A percentile compares a stretch with the other conserved stretches of the same genome.
Evolutionary conservation across 2,888 invertebrate species (phyloP).

Genomic region (Pristionchus maxplancki): DNA sequence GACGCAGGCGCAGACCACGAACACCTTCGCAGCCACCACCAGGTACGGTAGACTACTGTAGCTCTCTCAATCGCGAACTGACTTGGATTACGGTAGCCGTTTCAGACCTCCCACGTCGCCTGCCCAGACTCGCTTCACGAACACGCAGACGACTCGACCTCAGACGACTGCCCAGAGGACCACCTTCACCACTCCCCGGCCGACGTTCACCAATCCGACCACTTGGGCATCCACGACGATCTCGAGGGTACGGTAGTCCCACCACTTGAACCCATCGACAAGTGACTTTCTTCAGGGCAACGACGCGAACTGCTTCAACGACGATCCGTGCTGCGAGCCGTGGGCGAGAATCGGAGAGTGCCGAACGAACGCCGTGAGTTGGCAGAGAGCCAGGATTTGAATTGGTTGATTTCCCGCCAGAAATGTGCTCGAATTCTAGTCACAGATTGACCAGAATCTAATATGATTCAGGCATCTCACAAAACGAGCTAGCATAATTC

Average conservation of each 20-base stretch:
- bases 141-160: background rate
- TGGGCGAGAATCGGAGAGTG: conserved; percentile 72
- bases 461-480: no score
- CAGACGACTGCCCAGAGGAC: background rate
- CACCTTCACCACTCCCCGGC: conserved; percentile 15
- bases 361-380: conserved; percentile 60
- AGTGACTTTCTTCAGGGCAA: conserved; percentile 26
- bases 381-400: conserved; percentile 14
- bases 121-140: background rate
- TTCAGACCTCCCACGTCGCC: conserved; percentile 1
- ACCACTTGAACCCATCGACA: background rate
- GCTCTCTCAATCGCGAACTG: background rate
- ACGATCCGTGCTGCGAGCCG: conserved; percentile 75
- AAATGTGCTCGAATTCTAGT: background rate
- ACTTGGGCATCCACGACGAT: background rate
- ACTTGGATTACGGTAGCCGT: background rate
- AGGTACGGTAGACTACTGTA: background rate
- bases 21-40: background rate
- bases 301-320: conserved; percentile 72
- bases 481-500: no score
- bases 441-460: no score
- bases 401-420: background rate
- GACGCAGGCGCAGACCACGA: conserved; percentile 19
- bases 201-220: conserved; percentile 5
- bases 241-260: conserved; percentile 15